Conservation (phyloP, 2,888 invertebrate species). For the Alviniconcha strummeri region DNA sequence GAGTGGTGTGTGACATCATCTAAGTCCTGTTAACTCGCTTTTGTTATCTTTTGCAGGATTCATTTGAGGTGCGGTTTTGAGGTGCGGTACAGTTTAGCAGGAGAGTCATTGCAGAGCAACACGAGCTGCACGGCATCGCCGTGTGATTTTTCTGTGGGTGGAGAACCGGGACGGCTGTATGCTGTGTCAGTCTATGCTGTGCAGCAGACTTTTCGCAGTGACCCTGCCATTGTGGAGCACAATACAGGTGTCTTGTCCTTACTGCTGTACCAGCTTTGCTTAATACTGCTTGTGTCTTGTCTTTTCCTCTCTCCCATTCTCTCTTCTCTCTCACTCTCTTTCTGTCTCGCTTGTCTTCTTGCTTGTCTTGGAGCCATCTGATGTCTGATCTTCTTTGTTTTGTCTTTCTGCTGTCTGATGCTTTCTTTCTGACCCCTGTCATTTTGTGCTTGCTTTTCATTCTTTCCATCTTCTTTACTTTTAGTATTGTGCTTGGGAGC, state of each 20-base stretch:
- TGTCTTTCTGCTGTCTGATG: no score
- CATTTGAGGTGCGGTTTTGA: slow-evolving; percentile 43
- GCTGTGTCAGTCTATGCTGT: slow-evolving; percentile 48
- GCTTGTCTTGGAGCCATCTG: no score
- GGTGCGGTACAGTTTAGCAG: slow-evolving; percentile 42
- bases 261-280: no score
- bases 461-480: no score
- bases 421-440: no score
- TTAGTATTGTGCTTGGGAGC: no score
- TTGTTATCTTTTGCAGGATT: slow-evolving; percentile 40
- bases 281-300: background rate
- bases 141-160: slow-evolving; percentile 36
- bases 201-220: slow-evolving; percentile 45
- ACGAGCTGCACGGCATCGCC: slow-evolving; percentile 39
- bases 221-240: slow-evolving; percentile 43
- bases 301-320: slow-evolving; percentile 1
- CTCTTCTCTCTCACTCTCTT: background rate
- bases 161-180: slow-evolving; percentile 51
- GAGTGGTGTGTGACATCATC: no score
- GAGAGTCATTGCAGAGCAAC: slow-evolving; percentile 41
- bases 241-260: slow-evolving; percentile 50
- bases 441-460: no score
- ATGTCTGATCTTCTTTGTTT: no score
- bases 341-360: background rate
- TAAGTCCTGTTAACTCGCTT: no score